These are phyloP conservation scores for Philaenus spumarius DNA, from an alignment of 1,140 invertebrate species.

Conservation along the genomic window DNA sequence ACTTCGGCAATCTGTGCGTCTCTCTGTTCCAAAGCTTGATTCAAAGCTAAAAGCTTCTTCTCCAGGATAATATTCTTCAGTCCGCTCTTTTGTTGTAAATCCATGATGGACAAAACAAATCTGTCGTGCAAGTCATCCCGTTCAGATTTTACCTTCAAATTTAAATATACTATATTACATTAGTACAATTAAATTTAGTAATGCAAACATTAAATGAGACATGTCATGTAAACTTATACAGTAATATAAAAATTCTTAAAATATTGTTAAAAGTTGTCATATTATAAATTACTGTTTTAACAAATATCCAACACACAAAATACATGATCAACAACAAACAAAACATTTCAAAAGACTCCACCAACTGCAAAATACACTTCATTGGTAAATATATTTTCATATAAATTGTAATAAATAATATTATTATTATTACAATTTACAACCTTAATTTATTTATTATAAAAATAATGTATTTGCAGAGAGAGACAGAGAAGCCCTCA, in stretches of 20 bases:
- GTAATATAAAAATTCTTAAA: too few species aligned
- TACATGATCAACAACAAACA: too few species aligned
- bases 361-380: too few species aligned
- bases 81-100: conserved; percentile 76
- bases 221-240: too few species aligned
- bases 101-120: conserved; percentile 73
- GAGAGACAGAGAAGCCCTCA: not conserved
- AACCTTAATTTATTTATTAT: not conserved
- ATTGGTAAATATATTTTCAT: not conserved
- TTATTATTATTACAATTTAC: not conserved
- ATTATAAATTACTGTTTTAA: too few species aligned
- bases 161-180: too few species aligned
- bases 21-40: conserved; percentile 59
- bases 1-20: conserved; percentile 61
- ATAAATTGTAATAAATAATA: not conserved
- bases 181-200: too few species aligned
- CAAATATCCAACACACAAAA: too few species aligned
- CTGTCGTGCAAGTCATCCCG: conserved; percentile 68
- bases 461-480: not conserved
- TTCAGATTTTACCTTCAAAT: conserved; percentile 55
- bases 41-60: conserved; percentile 61
- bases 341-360: too few species aligned
- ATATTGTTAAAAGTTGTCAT: too few species aligned
- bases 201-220: too few species aligned
- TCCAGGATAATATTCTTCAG: conserved; percentile 68